Conservation (phyloP, 2,888 invertebrate genomes). For the Villa cingulata region DNA sequence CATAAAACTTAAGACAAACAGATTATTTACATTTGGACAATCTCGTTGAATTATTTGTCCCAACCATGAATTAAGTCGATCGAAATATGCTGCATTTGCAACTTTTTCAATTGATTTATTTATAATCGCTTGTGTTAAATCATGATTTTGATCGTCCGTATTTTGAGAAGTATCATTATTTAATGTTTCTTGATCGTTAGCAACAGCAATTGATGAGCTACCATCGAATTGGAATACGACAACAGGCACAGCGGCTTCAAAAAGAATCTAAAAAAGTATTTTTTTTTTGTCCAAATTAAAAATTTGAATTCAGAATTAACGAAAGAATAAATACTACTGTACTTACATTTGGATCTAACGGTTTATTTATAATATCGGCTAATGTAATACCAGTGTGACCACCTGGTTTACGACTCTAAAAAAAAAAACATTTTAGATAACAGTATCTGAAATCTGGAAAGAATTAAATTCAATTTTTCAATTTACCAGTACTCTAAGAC, state of each 20-base stretch:
- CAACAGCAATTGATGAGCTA: slow-evolving; percentile 14
- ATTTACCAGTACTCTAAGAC: slow-evolving; percentile 59
- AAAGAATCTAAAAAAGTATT: slow-evolving; percentile 36
- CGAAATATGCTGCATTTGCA: slow-evolving; percentile 54
- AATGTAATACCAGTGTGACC: slow-evolving; percentile 54
- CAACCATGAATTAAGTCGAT: slow-evolving; percentile 81
- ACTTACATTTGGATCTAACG: slow-evolving; percentile 45
- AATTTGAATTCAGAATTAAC: neutral
- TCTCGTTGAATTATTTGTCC: slow-evolving; percentile 81
- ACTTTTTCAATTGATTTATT: slow-evolving; percentile 31
- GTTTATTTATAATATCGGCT: slow-evolving; percentile 46
- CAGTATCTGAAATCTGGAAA: neutral
- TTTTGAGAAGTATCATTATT: slow-evolving; percentile 18
- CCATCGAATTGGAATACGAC: slow-evolving; percentile 75
- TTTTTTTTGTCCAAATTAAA: neutral
- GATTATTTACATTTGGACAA: slow-evolving; percentile 51
- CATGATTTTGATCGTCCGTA: slow-evolving; percentile 21
- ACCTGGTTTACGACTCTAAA: slow-evolving; percentile 63
- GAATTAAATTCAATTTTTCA: slow-evolving; percentile 20
- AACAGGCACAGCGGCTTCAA: slow-evolving; percentile 67
- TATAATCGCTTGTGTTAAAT: slow-evolving; percentile 16
- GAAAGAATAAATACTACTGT: neutral
- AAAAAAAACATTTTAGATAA: neutral
- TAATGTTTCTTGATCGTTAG: slow-evolving; percentile 17
- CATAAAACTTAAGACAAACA: neutral